Evolutionary conservation across 2,797 vertebrate species (phyloP), one percentile per base, ranked within the genome.

Genomic region (Rhadinocentrus ornatus): DNA sequence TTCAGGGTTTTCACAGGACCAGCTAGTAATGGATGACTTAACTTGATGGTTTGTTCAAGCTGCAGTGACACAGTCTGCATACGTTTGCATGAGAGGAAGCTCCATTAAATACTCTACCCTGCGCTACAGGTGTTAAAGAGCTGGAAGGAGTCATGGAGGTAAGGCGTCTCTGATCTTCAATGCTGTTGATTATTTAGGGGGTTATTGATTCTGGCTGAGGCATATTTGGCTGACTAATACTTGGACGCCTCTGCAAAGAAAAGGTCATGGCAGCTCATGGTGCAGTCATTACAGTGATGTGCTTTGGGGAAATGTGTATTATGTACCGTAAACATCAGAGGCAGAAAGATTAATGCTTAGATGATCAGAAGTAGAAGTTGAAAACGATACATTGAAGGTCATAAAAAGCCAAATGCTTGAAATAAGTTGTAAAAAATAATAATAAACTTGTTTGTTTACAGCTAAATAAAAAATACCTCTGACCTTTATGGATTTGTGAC

Each of bases 131-230:
- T 55, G 41, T 31, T 62, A 26, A 37, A n/a, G 67, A 72, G 71
- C 78, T 24, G 59, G 34, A 66, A 52, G 63, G 12, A 73, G 60
- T 1, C 18, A 86, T 89, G 86, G 83, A 89, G 85, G 84, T 86
- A 88, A 80, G 84, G 77, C 62, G 62, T 79, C 77, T 80, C 78
- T 86, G 54, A 60, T 82, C 78, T 68, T 86, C 64, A 62, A 57
- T 71, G 76, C 71, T 80, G 78, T 76, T 77, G 58, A 83, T 76
- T 66, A 65, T 80, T 84, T 62, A 65, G 61, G 32, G 18, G 26
- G 13, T 4, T 84, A 86, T 87, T 86, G 89, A 89, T 92, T 90
- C 71, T 87, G 85, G 82, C 83, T 66, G 64, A 52, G 77, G 48
- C 39, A 61, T 69, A 27, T 80, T 83, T 86, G 69, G 81, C 85